phyloP scores from a whole-genome alignment of 2,797 vertebrate genomes.

The Loriculus beryllinus region DNA sequence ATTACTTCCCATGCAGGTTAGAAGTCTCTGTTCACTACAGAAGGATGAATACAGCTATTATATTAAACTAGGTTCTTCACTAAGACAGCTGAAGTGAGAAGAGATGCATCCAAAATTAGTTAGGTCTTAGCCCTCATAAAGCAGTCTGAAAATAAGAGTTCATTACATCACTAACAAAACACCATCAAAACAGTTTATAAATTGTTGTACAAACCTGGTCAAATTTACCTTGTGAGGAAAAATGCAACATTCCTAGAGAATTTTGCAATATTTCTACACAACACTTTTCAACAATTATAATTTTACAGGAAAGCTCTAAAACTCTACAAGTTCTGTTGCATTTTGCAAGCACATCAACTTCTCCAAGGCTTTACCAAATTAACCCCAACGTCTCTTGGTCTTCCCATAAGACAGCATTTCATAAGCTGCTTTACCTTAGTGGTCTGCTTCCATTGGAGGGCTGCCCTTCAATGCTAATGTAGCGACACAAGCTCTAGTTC shows the following conservation, averaged over 20 bases:
- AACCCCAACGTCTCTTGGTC: background rate
- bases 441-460: background rate
- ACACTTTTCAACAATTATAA: background rate
- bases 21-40: background rate
- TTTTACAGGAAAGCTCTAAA: background rate
- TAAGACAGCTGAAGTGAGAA: background rate
- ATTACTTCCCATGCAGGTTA: background rate
- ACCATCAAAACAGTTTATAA: background rate
- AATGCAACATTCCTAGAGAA: background rate
- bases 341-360: background rate
- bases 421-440: background rate
- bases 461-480: accelerated
- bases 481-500: background rate
- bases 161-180: background rate
- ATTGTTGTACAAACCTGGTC: background rate
- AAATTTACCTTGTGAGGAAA: background rate
- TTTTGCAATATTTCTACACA: background rate
- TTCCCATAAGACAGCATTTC: background rate
- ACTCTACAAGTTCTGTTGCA: background rate
- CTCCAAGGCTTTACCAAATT: background rate
- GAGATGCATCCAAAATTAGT: background rate
- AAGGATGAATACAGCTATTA: background rate
- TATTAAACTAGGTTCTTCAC: background rate
- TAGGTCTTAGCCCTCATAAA: background rate
- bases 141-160: background rate